Evolutionary conservation across 2,888 invertebrate genomes (phyloP).

Genomic region (Hermaeophaga mercurialis): DNA sequence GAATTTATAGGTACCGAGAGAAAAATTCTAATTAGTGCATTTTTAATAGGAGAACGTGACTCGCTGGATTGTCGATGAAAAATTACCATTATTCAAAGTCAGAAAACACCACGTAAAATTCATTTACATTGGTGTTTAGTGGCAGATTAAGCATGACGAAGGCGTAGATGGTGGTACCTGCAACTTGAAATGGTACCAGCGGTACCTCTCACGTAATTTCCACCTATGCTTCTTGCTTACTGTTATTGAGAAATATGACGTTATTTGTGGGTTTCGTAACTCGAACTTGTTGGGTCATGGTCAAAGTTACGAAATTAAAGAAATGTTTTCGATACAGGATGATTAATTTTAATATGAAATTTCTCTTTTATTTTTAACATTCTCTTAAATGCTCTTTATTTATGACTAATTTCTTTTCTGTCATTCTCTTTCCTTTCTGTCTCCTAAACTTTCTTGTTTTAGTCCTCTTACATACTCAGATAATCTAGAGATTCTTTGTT

Average conservation of each 20-base stretch:
- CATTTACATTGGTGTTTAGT: not conserved
- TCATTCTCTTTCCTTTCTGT: too few species aligned
- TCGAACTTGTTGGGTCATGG: not conserved
- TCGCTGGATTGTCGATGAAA: not conserved
- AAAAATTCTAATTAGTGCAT: too few species aligned
- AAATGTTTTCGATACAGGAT: too few species aligned
- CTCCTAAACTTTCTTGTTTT: too few species aligned
- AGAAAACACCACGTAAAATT: not conserved
- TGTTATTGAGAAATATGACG: constrained; percentile 1
- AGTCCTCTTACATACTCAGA: too few species aligned
- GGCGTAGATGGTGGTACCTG: constrained; percentile 16
- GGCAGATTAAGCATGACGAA: not conserved
- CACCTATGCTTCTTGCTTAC: not conserved
- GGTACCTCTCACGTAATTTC: constrained; percentile 7
- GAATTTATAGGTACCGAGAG: too few species aligned
- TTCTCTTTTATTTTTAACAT: too few species aligned
- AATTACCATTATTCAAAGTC: not conserved
- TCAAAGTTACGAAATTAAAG: constrained; percentile 1
- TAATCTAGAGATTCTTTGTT: too few species aligned
- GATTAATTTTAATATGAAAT: too few species aligned
- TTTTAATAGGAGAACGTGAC: too few species aligned
- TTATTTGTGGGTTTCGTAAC: not conserved
- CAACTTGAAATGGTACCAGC: constrained; percentile 12
- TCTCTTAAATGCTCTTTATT: too few species aligned
- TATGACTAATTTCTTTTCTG: too few species aligned